phyloP scores from a whole-genome alignment of 2,888 invertebrate genomes.

The Ceratothoa steindachneri region DNA sequence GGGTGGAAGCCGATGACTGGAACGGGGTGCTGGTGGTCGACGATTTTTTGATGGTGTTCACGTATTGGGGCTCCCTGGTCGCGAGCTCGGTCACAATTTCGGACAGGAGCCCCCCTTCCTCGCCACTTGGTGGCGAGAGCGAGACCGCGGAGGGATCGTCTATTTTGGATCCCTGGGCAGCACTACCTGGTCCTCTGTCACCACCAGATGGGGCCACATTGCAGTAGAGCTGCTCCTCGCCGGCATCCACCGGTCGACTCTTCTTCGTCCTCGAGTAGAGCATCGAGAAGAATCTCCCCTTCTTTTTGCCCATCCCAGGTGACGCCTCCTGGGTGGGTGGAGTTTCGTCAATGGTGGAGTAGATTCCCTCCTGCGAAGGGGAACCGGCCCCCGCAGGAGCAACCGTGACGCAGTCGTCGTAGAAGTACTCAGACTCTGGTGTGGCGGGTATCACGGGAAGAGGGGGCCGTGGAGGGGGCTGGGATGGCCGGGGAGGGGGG shows the following conservation, averaged over 20 bases:
- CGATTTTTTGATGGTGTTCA: conserved; percentile 21
- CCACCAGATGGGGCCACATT: conserved; percentile 22
- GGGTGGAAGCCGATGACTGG: background rate
- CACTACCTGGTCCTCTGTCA: conserved; percentile 2
- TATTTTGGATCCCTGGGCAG: conserved; percentile 11
- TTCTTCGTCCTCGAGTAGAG: conserved; percentile 42
- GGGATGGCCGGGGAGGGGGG: conserved; percentile 43
- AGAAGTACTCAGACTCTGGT: conserved; percentile 39
- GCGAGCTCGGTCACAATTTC: conserved; percentile 45
- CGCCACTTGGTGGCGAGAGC: conserved; percentile 30
- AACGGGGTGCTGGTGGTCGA: background rate
- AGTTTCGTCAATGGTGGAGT: conserved; percentile 45
- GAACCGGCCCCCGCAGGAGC: conserved; percentile 22
- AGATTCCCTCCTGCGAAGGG: conserved; percentile 35
- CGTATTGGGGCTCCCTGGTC: conserved; percentile 33
- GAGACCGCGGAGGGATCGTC: conserved; percentile 21
- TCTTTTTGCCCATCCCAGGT: conserved; percentile 25
- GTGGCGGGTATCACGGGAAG: conserved; percentile 43
- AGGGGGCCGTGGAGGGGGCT: conserved; percentile 44
- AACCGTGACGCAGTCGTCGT: conserved; percentile 40
- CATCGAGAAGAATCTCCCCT: conserved; percentile 43
- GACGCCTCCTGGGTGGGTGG: conserved; percentile 26
- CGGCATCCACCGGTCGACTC: conserved; percentile 27
- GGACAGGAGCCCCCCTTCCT: conserved; percentile 44
- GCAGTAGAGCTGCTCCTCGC: conserved; percentile 38